A percentile compares a stretch with the other conserved stretches of the same genome.
Conservation (phyloP, 2,888 invertebrate species). For the Drosophila quinaria region DNA sequence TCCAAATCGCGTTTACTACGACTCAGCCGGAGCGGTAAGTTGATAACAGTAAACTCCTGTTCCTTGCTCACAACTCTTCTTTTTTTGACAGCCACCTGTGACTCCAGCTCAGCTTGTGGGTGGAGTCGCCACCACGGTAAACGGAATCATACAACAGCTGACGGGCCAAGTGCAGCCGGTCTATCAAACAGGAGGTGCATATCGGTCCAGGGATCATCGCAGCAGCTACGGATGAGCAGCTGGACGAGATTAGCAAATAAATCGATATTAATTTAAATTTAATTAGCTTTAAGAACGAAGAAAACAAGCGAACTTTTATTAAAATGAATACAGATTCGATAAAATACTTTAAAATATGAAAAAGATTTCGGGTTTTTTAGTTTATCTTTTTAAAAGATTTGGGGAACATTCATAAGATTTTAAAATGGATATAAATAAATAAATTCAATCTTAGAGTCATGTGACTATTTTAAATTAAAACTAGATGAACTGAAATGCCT, state of each 20-base stretch:
- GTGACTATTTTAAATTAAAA: too few species aligned
- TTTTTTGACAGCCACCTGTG: constrained; percentile 64
- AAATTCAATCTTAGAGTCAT: too few species aligned
- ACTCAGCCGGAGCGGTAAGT: constrained; percentile 81
- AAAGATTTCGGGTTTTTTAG: background rate
- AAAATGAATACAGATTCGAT: background rate
- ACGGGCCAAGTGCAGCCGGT: constrained; percentile 83
- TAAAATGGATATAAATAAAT: background rate
- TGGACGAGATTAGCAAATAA: background rate
- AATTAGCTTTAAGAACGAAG: constrained; percentile 33
- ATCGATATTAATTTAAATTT: constrained; percentile 35
- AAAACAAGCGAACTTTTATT: background rate
- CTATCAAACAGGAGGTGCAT: constrained; percentile 68
- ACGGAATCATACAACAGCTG: constrained; percentile 83
- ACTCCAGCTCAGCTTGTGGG: constrained; percentile 83
- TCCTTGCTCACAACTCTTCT: background rate
- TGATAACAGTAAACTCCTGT: too few species aligned
- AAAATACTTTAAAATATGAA: background rate
- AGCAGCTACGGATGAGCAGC: constrained; percentile 59
- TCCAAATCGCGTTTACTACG: constrained; percentile 74
- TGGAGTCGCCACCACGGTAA: constrained; percentile 83
- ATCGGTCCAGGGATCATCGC: constrained; percentile 57
- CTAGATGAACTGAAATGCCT: too few species aligned
- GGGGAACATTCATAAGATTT: background rate
- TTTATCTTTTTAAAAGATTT: background rate